phyloP scores from a whole-genome alignment of 1,140 invertebrate genomes.

The Oryctes rhinoceros region DNA sequence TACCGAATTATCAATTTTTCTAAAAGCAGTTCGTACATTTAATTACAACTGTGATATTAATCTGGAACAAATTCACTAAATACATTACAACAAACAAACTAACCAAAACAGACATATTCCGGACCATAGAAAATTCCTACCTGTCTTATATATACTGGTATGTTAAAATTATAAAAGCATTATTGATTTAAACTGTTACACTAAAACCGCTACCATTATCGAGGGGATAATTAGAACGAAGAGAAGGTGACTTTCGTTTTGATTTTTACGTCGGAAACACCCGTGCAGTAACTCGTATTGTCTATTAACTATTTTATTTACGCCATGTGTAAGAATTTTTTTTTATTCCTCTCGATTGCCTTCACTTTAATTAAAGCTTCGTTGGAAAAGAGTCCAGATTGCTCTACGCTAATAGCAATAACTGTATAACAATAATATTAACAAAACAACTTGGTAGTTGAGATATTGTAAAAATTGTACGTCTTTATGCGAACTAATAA shows the following conservation, averaged over 20 bases:
- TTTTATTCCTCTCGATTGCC: neutral
- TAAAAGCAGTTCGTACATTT: no score
- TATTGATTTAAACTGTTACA: neutral
- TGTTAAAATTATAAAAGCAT: no score
- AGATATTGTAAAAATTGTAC: neutral
- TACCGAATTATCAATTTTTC: no score
- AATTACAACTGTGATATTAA: no score
- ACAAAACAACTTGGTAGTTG: neutral
- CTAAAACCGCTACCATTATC: neutral
- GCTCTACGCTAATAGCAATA: neutral
- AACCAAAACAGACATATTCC: no score
- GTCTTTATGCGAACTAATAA: neutral
- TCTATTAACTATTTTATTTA: constrained; percentile 5
- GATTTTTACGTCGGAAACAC: neutral
- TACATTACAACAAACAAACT: no score
- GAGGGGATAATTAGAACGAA: neutral
- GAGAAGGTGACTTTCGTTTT: constrained; percentile 6
- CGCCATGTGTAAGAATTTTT: neutral
- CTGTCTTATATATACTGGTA: no score
- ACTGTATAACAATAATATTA: neutral
- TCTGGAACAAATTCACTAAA: no score
- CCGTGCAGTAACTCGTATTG: neutral
- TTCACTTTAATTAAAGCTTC: neutral
- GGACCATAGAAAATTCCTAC: no score
- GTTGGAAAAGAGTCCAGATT: neutral